Conservation (phyloP, 2,113 vertebrate species). For the Rhineura floridana region DNA sequence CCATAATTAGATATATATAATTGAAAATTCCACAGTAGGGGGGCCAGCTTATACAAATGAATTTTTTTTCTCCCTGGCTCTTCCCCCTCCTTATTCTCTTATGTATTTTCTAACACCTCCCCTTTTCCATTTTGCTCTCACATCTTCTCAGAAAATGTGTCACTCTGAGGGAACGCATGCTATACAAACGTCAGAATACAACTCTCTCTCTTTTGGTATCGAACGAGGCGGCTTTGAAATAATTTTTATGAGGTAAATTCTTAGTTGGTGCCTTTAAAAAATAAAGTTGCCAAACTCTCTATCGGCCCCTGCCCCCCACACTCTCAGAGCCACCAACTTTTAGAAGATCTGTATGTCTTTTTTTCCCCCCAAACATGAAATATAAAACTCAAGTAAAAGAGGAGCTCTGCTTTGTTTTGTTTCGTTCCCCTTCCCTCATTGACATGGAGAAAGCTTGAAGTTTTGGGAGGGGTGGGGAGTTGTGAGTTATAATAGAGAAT, state of each 20-base stretch:
- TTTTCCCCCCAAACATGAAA: slow-evolving; percentile 66
- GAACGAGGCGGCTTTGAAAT: slow-evolving; percentile 66
- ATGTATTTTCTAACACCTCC: slow-evolving; percentile 62
- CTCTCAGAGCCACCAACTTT: not conserved
- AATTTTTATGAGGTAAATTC: slow-evolving; percentile 2
- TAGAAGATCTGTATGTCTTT: slow-evolving; percentile 37
- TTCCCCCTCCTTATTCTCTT: slow-evolving; percentile 59
- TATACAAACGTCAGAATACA: slow-evolving; percentile 61
- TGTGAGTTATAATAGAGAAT: slow-evolving; percentile 83
- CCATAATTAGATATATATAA: slow-evolving; percentile 97
- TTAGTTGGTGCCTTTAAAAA: not conserved
- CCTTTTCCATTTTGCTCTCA: slow-evolving; percentile 67
- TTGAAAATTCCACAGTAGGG: slow-evolving; percentile 88
- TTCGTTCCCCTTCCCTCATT: slow-evolving; percentile 63
- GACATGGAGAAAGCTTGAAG: slow-evolving; percentile 81
- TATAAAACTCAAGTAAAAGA: slow-evolving; percentile 70
- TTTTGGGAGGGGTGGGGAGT: slow-evolving; percentile 61
- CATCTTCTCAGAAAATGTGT: slow-evolving; percentile 74
- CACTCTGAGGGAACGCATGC: slow-evolving; percentile 77
- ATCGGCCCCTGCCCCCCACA: not conserved
- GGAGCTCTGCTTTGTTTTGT: not conserved
- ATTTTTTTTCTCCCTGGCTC: slow-evolving; percentile 67
- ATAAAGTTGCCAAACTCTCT: not conserved
- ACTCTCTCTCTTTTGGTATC: slow-evolving; percentile 55
- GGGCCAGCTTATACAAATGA: slow-evolving; percentile 84